phyloP scores from a whole-genome alignment of 2,888 invertebrate genomes.

The Drosophila neutralis region DNA sequence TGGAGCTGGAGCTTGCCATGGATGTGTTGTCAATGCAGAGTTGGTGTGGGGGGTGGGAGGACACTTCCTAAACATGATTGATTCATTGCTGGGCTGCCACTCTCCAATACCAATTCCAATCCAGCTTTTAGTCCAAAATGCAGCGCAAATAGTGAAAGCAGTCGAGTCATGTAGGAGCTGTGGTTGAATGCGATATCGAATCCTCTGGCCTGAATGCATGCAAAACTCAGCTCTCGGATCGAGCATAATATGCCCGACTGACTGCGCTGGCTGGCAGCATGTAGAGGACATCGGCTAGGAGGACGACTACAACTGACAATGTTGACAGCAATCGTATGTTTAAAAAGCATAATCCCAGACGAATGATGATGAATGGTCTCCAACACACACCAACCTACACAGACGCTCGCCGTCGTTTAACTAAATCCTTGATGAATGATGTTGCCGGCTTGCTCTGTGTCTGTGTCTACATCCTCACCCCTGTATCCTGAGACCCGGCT shows the following conservation, averaged over 20 bases:
- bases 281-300: conserved; percentile 25
- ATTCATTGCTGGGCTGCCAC: conserved; percentile 59
- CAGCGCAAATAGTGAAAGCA: conserved; percentile 52
- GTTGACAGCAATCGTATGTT: conserved; percentile 82
- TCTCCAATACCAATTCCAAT: conserved; percentile 21
- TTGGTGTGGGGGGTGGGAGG: background rate
- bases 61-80: conserved; percentile 67
- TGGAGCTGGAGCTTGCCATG: background rate
- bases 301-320: conserved; percentile 68
- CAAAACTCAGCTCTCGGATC: conserved; percentile 47
- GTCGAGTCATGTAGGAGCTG: conserved; percentile 39
- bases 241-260: conserved; percentile 36
- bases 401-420: conserved; percentile 74
- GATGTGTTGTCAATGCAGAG: conserved; percentile 25
- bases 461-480: background rate
- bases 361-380: conserved; percentile 81
- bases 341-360: conserved; percentile 82
- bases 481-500: conserved; percentile 13
- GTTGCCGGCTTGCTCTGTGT: conserved; percentile 40
- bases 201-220: conserved; percentile 33
- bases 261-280: conserved; percentile 2
- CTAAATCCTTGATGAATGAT: conserved; percentile 81
- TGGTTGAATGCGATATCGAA: conserved; percentile 37
- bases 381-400: conserved; percentile 27
- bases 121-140: conserved; percentile 38